Base-by-base conservation (phyloP, 1,140 invertebrate species). In the Drosophila cardini region DNA sequence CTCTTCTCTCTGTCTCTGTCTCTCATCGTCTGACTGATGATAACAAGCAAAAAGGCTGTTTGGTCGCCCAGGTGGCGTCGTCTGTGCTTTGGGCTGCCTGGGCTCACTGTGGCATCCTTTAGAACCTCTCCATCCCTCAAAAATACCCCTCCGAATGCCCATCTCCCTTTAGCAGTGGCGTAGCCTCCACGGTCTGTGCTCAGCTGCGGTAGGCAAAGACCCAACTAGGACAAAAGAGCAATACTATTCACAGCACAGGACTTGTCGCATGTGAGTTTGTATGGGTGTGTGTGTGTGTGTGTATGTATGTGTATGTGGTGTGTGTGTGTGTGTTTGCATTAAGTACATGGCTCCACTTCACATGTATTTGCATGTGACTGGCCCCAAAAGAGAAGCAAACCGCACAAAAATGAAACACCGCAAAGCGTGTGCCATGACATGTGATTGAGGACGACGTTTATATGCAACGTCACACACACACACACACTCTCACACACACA, bases 371-470 rank as follows among this genome's bases (percentile, higher is more conserved):
- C 71, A 67, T 62, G 56, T 63, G 48, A 75, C 78, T 82, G 78
- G 73, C 63, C 82, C 75, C 78, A 32, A 73, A 73, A 73, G 64
- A 60, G 64, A 68, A 45, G 69, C 64, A 69, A 69, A 53, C 52
- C 72, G 57, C 67, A 75, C 58, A 70, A 70, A 62, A 82, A 82
- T 87, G 83, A 87, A 86, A 87, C 79, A 83, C 83, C 72, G 76
- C 81, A 68, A 84, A 76, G 48, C 60, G 79, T 55, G 65, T 63
- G 79, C 83, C 82, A 55, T 83, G 83, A 86, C 82, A 86, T 86
- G 82, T 86, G 83, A 87, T 87, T 86, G 82, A 85, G 83, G 83
- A 85, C 82, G 82, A 83, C 82, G 78, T 82, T 86, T 86, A 85
- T 84, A 61, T 74, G 82, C 61, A 80, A 48, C 11, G 43, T 62